Base-by-base conservation (phyloP, 2,113 vertebrate genomes). In the Phylloscopus trochiloides region DNA sequence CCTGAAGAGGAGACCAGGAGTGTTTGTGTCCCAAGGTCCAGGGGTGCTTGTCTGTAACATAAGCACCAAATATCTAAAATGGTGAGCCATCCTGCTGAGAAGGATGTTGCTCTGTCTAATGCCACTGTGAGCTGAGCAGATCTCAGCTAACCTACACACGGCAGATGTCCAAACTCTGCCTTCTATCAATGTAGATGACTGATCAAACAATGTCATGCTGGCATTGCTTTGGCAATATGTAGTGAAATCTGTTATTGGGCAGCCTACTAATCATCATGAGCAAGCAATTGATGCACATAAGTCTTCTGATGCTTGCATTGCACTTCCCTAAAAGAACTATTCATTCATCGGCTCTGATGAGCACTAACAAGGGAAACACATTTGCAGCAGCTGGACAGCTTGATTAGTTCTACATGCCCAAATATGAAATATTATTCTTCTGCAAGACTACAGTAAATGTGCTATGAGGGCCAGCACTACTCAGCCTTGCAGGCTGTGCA, bases 291-390 rank as follows among this genome's bases (percentile, higher is more conserved):
- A 90, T 65, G 45, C 63, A 73, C 32, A 0, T 8, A 72, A 68
- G 32, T 79, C 62, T 94, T 75, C 88, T 48, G 45, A 94, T 91
- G 52, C 79, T 95, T 85, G 57, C 73, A 66, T 0, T 84, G 76
- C 66, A 72, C 52, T 94, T 94, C n/a, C 31, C 74, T 75, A 36
- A 89, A 95, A 82, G 66, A 88, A 40, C 59, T 63, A 75, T 65
- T 92, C 45, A 88, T 40, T 70, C 58, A 83, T 50, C 58, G 79
- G 74, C 62, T 88, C 58, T 88, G 75, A 79, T 90, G 48, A 92
- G 50, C 50, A n/a, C 74, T 86, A 90, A 90, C 79, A 93, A 94
- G 86, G 29, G 38, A 93, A 93, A 93, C 34, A 76, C 45, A 48
- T 63, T 83, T 83, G 58, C 54, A 95, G 75, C 78, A 96, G 67